phyloP scores from a whole-genome alignment of 1,140 invertebrate genomes.

The Drosophila pachea region DNA sequence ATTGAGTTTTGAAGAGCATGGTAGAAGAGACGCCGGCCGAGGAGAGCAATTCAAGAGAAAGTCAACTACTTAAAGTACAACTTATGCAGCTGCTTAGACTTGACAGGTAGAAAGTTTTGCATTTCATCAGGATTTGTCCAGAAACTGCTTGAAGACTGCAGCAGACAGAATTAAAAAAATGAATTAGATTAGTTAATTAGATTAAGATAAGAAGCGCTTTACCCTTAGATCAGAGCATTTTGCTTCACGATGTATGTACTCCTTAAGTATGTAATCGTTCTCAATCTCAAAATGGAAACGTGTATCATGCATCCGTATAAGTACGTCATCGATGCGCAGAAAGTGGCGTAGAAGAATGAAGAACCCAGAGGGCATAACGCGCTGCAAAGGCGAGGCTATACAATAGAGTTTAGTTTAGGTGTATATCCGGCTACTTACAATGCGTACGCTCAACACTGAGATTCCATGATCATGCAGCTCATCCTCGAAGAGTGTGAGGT shows the following conservation, averaged over 20 bases:
- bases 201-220: not conserved
- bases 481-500: slow-evolving; percentile 97
- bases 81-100: slow-evolving; percentile 79
- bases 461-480: slow-evolving; percentile 99
- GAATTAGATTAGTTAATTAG: not conserved
- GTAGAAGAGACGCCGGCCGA: not conserved
- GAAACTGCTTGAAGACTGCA: slow-evolving; percentile 79
- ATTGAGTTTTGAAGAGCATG: not conserved
- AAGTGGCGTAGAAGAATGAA: slow-evolving; percentile 95
- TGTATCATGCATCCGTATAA: slow-evolving; percentile 94
- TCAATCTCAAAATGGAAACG: slow-evolving; percentile 92
- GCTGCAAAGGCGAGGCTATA: slow-evolving; percentile 80
- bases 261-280: slow-evolving; percentile 86
- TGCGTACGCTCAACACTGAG: slow-evolving; percentile 93
- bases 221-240: slow-evolving; percentile 74
- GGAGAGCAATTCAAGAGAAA: not conserved
- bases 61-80: slow-evolving; percentile 72
- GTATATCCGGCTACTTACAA: slow-evolving; percentile 85
- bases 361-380: slow-evolving; percentile 96
- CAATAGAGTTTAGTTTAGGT: not conserved
- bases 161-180: not conserved
- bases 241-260: slow-evolving; percentile 87
- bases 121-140: slow-evolving; percentile 82
- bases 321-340: slow-evolving; percentile 94
- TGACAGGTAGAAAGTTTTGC: slow-evolving; percentile 80